Percentiles rank a stretch among this genome's conserved stretches.
Conservation (phyloP, 2,888 invertebrate species). For the Ectropis crepuscularia region DNA sequence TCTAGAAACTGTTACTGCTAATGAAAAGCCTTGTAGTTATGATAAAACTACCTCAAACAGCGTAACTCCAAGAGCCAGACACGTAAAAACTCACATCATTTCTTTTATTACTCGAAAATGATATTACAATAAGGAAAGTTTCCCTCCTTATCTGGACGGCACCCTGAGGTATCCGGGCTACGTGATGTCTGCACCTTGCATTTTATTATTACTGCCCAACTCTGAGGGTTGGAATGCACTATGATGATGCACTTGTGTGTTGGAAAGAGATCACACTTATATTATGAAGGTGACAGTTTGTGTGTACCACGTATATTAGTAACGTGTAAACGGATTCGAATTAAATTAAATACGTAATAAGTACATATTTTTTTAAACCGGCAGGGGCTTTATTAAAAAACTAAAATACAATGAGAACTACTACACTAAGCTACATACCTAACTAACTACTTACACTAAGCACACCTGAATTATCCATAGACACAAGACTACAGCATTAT, state of each 20-base stretch:
- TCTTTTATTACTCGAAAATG: slow-evolving; percentile 45
- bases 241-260: not conserved
- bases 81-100: slow-evolving; percentile 33
- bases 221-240: slow-evolving; percentile 20
- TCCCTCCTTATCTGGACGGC: slow-evolving; percentile 27
- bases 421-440: too few species aligned
- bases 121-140: slow-evolving; percentile 45
- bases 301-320: too few species aligned
- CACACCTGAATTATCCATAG: too few species aligned
- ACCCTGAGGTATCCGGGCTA: slow-evolving; percentile 33
- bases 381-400: too few species aligned
- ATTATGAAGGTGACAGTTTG: too few species aligned
- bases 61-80: slow-evolving; percentile 24
- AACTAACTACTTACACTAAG: too few species aligned
- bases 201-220: slow-evolving; percentile 61
- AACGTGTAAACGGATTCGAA: too few species aligned
- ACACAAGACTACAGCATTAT: too few species aligned
- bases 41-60: slow-evolving; percentile 18
- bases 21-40: slow-evolving; percentile 20
- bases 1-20: slow-evolving; percentile 5
- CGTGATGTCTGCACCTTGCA: slow-evolving; percentile 46
- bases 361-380: too few species aligned
- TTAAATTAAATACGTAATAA: too few species aligned
- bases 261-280: not conserved
- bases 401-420: too few species aligned